Percentiles rank a stretch among this genome's conserved stretches.
phyloP scores from a whole-genome alignment of 2,797 vertebrate genomes.

The Allobates femoralis region DNA sequence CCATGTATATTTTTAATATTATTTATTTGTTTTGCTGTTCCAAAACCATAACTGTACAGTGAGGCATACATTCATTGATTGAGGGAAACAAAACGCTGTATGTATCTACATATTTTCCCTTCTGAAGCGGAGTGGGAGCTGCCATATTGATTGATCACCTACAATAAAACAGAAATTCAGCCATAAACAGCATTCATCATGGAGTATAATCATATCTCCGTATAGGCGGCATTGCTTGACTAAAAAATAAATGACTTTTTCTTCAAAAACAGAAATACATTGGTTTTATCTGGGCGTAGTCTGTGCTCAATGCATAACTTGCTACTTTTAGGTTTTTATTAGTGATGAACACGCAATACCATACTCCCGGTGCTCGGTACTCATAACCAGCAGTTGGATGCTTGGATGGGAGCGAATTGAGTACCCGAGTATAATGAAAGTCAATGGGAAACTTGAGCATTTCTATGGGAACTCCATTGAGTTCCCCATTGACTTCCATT shows the following conservation, averaged over 20 bases:
- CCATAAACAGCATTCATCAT: constrained; percentile 22
- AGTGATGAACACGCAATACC: too few species aligned
- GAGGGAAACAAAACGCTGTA: background rate
- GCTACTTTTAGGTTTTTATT: background rate
- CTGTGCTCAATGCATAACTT: background rate
- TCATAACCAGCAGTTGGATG: too few species aligned
- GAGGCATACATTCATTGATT: background rate
- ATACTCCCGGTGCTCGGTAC: too few species aligned
- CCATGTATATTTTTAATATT: background rate
- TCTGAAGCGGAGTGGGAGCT: background rate
- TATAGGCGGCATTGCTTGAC: background rate
- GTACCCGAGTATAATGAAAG: too few species aligned
- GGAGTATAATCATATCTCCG: background rate
- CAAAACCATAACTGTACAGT: background rate
- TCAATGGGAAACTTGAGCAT: too few species aligned
- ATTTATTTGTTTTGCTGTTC: background rate
- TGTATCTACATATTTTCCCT: background rate
- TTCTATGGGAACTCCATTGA: too few species aligned
- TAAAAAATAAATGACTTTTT: background rate
- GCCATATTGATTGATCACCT: background rate
- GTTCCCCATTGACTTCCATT: too few species aligned
- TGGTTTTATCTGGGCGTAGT: background rate
- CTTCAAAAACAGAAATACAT: background rate
- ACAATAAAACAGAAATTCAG: background rate
- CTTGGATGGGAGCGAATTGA: too few species aligned